These are phyloP conservation scores for Micromys minutus DNA, from an alignment of 2,113 vertebrate genomes.

Conservation along the genomic window DNA sequence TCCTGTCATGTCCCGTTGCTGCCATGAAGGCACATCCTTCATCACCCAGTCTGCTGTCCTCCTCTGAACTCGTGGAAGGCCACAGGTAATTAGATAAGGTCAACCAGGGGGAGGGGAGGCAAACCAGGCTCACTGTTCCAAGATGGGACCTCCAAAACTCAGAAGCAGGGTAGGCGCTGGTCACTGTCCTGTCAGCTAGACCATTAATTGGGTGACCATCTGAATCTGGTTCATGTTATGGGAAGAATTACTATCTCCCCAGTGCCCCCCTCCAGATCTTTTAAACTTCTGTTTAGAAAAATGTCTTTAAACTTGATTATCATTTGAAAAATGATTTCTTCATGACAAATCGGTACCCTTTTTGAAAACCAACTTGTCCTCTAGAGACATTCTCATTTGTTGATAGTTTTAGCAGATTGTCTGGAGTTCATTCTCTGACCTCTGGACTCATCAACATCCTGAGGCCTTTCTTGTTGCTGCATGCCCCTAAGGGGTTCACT, in stretches of 20 bases:
- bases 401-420: background rate
- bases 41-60: constrained; percentile 68
- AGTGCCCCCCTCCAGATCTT: background rate
- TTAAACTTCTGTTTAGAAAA: constrained; percentile 57
- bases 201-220: constrained; percentile 48
- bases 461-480: background rate
- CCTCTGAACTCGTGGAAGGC: constrained; percentile 69
- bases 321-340: constrained; percentile 70
- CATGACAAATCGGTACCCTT: constrained; percentile 23
- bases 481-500: background rate
- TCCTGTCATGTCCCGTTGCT: background rate
- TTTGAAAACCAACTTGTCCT: constrained; percentile 15
- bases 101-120: constrained; percentile 15
- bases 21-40: constrained; percentile 57
- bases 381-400: background rate
- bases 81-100: constrained; percentile 69
- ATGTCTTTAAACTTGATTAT: constrained; percentile 54
- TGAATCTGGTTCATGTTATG: constrained; percentile 52
- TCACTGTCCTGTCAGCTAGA: constrained; percentile 42
- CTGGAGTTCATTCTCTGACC: background rate
- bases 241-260: constrained; percentile 48
- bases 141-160: constrained; percentile 38
- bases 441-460: background rate
- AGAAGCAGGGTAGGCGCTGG: background rate
- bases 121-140: background rate